Conservation (phyloP, 2,113 vertebrate species). For the Petromus typicus region DNA sequence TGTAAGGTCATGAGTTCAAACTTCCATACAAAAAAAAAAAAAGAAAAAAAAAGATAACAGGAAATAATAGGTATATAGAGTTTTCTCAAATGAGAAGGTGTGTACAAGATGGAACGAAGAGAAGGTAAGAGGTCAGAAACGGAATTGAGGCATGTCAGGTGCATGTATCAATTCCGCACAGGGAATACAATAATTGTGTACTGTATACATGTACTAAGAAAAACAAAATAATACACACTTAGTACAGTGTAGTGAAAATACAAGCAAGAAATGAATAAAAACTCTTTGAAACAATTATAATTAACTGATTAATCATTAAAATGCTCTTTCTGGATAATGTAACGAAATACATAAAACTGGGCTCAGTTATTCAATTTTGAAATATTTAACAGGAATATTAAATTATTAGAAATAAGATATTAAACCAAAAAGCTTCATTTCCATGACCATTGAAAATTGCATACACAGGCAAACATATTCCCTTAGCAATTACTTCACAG, state of each 20-base stretch:
- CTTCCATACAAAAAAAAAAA: no score
- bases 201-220: background rate
- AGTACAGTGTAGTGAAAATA: background rate
- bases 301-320: background rate
- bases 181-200: background rate
- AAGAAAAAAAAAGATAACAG: no score
- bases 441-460: conserved; percentile 8
- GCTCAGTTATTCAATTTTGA: conserved; percentile 54
- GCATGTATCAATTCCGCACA: background rate
- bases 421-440: conserved; percentile 51
- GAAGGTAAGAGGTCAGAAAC: background rate
- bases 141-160: background rate
- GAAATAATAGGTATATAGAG: background rate
- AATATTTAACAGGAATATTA: conserved; percentile 47
- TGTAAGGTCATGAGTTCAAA: no score
- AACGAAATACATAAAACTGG: background rate
- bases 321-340: background rate
- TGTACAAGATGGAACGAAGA: background rate
- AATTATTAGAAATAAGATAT: background rate
- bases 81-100: background rate
- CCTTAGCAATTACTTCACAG: conserved; percentile 67
- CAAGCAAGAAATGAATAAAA: background rate
- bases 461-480: conserved; percentile 29
- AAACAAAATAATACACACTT: background rate
- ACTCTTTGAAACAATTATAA: background rate